Evolutionary conservation across 2,113 vertebrate genomes (phyloP).

Genomic region (Mobula birostris): DNA sequence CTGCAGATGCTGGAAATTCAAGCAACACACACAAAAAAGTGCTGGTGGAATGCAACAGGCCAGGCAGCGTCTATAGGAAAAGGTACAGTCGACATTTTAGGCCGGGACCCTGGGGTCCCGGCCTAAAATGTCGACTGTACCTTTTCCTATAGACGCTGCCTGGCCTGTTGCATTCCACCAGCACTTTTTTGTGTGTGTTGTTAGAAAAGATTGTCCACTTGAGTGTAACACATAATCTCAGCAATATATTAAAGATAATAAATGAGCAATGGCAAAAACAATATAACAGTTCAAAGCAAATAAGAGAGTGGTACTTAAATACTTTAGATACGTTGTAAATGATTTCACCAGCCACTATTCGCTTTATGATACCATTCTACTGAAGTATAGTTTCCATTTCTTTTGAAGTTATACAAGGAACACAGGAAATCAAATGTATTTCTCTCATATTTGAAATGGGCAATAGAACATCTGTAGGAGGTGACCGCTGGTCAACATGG

Average conservation of each 20-base stretch:
- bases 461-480: background rate
- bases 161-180: too few relatives aligned
- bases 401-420: background rate
- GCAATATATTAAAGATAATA: background rate
- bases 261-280: background rate
- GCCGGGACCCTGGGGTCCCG: too few relatives aligned
- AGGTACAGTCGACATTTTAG: too few relatives aligned
- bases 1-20: too few relatives aligned
- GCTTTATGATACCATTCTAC: background rate
- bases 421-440: background rate
- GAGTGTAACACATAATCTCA: background rate
- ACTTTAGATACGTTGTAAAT: background rate
- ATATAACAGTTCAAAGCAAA: background rate
- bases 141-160: too few relatives aligned
- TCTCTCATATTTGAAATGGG: background rate
- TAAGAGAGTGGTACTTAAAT: background rate
- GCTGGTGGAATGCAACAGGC: too few relatives aligned
- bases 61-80: too few relatives aligned
- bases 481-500: background rate
- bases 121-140: too few relatives aligned
- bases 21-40: too few relatives aligned
- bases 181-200: too few relatives aligned
- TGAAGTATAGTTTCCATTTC: background rate
- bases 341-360: background rate
- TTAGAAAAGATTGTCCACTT: background rate